These are phyloP conservation scores for Sarcophaga peregrina DNA, from an alignment of 1,140 invertebrate species.

Conservation along the genomic window DNA sequence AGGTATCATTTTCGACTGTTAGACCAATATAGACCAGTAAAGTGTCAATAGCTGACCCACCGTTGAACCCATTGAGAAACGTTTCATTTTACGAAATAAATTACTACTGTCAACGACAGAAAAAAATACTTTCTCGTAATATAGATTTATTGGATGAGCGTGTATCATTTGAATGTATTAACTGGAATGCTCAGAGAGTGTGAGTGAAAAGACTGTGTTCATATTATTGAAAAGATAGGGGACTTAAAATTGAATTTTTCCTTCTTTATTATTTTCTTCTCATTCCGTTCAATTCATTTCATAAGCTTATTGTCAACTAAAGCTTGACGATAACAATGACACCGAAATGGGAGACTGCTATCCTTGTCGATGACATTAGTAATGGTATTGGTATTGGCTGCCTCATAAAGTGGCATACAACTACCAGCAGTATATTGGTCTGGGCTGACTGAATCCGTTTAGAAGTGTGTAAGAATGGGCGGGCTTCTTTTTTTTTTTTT, in stretches of 20 bases:
- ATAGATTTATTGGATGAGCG: background rate
- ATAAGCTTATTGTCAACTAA: slow-evolving; percentile 33
- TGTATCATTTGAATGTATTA: slow-evolving; percentile 10
- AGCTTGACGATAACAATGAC: slow-evolving; percentile 24
- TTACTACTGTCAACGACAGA: background rate
- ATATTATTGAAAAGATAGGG: slow-evolving; percentile 27
- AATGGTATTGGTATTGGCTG: background rate
- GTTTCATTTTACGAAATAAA: background rate
- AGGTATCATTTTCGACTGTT: too few species aligned
- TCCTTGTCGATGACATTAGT: background rate
- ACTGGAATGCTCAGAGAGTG: background rate
- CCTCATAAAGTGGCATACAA: background rate
- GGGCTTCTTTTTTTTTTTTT: background rate
- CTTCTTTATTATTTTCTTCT: too few species aligned
- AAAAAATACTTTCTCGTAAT: background rate
- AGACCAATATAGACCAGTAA: too few species aligned
- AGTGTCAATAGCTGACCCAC: too few species aligned
- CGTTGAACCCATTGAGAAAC: too few species aligned
- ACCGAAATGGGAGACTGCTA: background rate
- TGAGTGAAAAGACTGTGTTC: slow-evolving; percentile 5
- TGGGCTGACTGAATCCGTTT: background rate
- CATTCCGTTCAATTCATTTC: background rate
- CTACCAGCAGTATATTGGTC: slow-evolving; percentile 12
- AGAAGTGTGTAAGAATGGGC: background rate
- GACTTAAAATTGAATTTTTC: slow-evolving; percentile 29